Base-by-base conservation (phyloP, 2,888 invertebrate species). In the Himalopsyche kuldschensis region DNA sequence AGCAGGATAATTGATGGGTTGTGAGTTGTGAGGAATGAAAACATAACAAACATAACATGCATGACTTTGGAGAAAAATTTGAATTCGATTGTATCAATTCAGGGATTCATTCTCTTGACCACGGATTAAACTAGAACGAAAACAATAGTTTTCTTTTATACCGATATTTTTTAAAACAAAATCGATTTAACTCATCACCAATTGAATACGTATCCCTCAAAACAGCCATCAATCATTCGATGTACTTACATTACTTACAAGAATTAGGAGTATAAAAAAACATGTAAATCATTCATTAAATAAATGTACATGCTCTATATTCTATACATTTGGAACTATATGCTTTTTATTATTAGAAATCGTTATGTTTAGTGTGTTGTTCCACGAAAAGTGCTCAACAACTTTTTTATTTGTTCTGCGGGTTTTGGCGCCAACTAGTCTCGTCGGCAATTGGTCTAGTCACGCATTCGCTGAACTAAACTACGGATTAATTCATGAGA, bases 371-470 rank as follows among this genome's bases (percentile, higher is more conserved):
- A 55, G 55, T 55, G 55, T 55, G 48, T 55, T 55, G 55, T 55
- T 55, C 55, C 55, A 55, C 24, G 55, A 55, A 55, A 55, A 55
- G 55, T 55, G 55, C 24, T 55, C 55, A 55, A 55, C 55, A 20
- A 24, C 55, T 55, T 55, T 55, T 55, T 55, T 55, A 55, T 55
- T 55, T 20, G 55, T 55, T 55, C 55, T 24, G 55, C 20, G 55
- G 55, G 55, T 55, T 55, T 41, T 35, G 81, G 78, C 81, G 81
- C 81, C 81, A 55, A 32, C 41, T 27, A 55, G 81, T 81, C 81
- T 81, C 77, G 27, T 76, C 76, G 48, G 63, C 77, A 81, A 81
- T 81, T 76, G 81, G 31, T n/a, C 55, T 20, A 81, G 81, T 81
- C 81, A 81, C 81, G 81, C 80, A 32, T 75, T 75, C 75, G 80